Evolutionary conservation across 2,797 vertebrate genomes (phyloP).

Genomic region (Pelobates cultripes): DNA sequence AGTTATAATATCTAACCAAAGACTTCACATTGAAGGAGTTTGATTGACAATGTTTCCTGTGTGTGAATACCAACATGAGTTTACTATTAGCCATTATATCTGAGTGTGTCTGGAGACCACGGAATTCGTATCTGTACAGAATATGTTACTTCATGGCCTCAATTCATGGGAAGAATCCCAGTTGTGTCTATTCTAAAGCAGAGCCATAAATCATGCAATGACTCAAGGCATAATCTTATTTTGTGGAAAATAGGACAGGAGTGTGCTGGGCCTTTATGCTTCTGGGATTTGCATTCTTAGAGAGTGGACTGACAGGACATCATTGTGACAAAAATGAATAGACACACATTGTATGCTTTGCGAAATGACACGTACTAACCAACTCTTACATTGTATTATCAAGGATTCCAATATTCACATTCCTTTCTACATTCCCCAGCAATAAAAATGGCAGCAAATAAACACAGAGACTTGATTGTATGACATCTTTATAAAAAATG

Average conservation of each 20-base stretch:
- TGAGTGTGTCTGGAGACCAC: neutral
- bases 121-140: conserved; percentile 9
- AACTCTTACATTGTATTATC: neutral
- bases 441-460: too few species aligned
- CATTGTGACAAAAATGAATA: conserved; percentile 1
- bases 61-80: neutral
- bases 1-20: neutral
- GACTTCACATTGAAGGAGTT: neutral
- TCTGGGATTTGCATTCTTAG: conserved; percentile 4
- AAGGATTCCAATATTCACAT: neutral
- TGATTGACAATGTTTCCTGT: conserved; percentile 16
- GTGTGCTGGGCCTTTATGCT: too few species aligned
- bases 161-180: conserved; percentile 7
- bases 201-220: conserved; percentile 15
- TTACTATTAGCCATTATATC: neutral
- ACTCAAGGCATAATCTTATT: neutral
- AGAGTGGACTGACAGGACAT: neutral
- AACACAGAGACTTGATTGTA: too few species aligned
- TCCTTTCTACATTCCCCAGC: neutral
- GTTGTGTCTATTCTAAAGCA: neutral
- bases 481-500: too few species aligned
- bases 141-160: neutral
- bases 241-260: too few species aligned
- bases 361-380: neutral
- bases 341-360: neutral